These are phyloP conservation scores for Artibeus lituratus DNA, from an alignment of 2,797 vertebrate genomes.

Conservation along the genomic window DNA sequence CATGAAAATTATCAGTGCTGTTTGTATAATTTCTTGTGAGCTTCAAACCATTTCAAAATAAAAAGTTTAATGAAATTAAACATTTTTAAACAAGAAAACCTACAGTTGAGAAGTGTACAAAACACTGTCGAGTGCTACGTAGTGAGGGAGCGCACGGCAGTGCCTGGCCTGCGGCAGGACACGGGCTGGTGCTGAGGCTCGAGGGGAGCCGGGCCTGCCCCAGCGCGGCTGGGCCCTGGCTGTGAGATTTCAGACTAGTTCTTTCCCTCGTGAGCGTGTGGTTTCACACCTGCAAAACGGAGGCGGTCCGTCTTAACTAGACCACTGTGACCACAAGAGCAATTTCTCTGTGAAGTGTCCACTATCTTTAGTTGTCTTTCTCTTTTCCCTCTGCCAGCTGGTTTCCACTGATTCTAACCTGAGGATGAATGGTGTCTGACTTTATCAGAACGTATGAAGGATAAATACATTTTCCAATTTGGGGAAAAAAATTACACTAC, in stretches of 20 bases:
- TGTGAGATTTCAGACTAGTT: not conserved
- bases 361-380: not conserved
- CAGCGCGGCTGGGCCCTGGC: not conserved
- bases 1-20: not conserved
- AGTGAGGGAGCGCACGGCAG: accelerated
- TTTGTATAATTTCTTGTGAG: not conserved
- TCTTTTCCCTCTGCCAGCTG: not conserved
- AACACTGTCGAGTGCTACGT: accelerated
- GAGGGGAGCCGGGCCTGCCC: not conserved
- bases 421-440: not conserved
- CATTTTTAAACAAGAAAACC: not conserved
- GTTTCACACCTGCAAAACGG: not conserved
- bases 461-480: not conserved
- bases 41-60: not conserved
- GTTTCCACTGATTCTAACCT: not conserved
- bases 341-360: not conserved
- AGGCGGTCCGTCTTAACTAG: not conserved
- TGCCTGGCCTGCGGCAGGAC: accelerated
- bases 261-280: not conserved
- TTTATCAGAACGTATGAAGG: not conserved
- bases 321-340: not conserved
- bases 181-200: accelerated
- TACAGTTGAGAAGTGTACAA: not conserved
- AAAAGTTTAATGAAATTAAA: not conserved
- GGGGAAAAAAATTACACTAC: not conserved